Base-by-base conservation (phyloP, 2,113 vertebrate species). In the Nycticorax nycticorax region DNA sequence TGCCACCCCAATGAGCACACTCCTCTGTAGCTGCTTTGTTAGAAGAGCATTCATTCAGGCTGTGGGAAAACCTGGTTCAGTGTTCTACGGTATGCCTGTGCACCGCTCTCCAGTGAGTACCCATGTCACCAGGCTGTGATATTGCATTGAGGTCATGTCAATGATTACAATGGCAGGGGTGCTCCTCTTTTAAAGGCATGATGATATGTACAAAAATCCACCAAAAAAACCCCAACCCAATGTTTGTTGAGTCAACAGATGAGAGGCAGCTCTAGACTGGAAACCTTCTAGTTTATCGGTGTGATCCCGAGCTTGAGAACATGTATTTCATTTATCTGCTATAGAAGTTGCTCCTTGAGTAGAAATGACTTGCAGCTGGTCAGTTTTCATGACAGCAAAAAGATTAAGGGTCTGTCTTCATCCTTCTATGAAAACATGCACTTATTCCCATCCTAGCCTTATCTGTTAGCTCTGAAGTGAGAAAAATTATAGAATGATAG, bases 141-240 rank as follows among this genome's bases (percentile, higher is more conserved):
- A 50, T 8, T 1, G 1, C 43, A 59, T 43, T 59, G 43, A 67
- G 52, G 15, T 52, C 19, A 3, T 37, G 45, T 22, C 26, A 43
- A 32, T 77, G 5, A 35, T 60, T 60, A 69, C 37, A 69, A 32
- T 14, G 27, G 27, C 47, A 69, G 7, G 32, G 21, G 5, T 52
- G 10, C 20, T 52, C 18, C 20, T 68, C 16, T 87, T 60, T 52
- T 30, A 84, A 84, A 52, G 19, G 9, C 15, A 72, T 9, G 6
- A 14, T 28, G 14, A 23, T 43, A 63, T 15, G 9, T 60, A 33
- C 27, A 57, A 74, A 23, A 16, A 41, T 3, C 23, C 14, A 39
- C 0, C 9, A 43, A n/a, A 57, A 30, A 35, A 22, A 2, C 4
- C 12, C 33, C 24, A 56, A 17, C 5, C 32, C 21, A 53, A 1